Evolutionary conservation across 2,797 vertebrate species (phyloP), one percentile per base, ranked within the genome.

Genomic region (Amphiprion clarkii): DNA sequence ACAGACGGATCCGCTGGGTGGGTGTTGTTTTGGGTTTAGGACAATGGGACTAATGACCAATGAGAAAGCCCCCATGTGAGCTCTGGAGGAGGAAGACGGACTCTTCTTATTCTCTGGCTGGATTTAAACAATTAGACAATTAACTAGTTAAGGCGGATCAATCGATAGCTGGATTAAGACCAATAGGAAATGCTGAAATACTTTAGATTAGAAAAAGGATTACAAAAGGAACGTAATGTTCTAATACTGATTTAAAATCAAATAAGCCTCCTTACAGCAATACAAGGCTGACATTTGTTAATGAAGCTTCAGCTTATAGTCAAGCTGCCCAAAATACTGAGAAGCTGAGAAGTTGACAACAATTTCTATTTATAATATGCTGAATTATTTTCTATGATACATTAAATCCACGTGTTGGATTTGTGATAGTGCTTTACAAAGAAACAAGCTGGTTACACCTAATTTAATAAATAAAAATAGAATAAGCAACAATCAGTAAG

Each of bases 101-200:
- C 64, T 85, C 63, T 39, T 39, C 54, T 81, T 87, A 59, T 82
- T 82, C 48, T 61, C 70, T 83, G 82, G 86, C 86, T 86, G 90
- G 87, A 89, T 83, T 93, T 82, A 88, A 83, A 88, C 79, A 91
- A 93, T 94, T 92, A 91, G 85, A 78, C 72, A 93, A 93, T 93
- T 93, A 90, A 76, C 80, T 72, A 57, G 82, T 81, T 92, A 94
- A 92, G 85, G 90, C 29, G 91, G 89, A 85, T 94, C 84, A 92
- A 79, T 89, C 58, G 65, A 67, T 79, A 44, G 40, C 14, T 25
- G 83, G 80, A 90, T 91, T 89, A 89, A 66, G 53, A 73, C 74
- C 65, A 85, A 87, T 68, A 79, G 69, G 79, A 83, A 89, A 89
- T 83, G 55, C 62, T 85, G 56, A 89, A 91, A 79, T 72, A 88